These are phyloP conservation scores for Myopa tessellatipennis DNA, from an alignment of 2,888 invertebrate species.

Conservation along the genomic window DNA sequence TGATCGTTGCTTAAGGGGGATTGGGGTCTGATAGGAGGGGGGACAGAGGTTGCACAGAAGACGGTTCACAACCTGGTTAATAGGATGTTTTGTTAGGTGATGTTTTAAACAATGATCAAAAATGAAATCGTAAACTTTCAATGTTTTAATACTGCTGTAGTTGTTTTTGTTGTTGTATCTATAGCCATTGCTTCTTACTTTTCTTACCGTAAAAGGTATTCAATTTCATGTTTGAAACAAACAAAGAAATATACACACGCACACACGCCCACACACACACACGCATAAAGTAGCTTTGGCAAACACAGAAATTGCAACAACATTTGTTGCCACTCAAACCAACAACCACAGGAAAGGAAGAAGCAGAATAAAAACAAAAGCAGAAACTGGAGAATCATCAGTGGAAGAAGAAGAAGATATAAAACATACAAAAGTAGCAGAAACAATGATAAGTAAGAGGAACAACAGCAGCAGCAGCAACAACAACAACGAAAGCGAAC, in stretches of 20 bases:
- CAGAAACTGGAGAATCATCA: neutral
- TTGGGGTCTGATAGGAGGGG: no score
- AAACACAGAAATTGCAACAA: neutral
- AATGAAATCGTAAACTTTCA: conserved; percentile 15
- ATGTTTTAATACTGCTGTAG: neutral
- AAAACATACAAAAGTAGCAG: neutral
- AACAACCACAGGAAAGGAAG: neutral
- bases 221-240: conserved; percentile 18
- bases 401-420: neutral
- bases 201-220: neutral
- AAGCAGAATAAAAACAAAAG: neutral
- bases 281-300: no score
- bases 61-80: no score
- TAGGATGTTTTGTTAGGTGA: no score
- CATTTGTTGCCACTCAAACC: neutral
- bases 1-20: no score
- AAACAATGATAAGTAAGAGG: neutral
- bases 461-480: neutral
- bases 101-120: neutral
- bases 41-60: no score
- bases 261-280: no score
- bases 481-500: neutral
- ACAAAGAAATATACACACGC: neutral
- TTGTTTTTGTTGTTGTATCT: conserved; percentile 10
- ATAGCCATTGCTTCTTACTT: neutral